Conservation (phyloP, 2,113 vertebrate genomes). For the Centrocercus urophasianus region DNA sequence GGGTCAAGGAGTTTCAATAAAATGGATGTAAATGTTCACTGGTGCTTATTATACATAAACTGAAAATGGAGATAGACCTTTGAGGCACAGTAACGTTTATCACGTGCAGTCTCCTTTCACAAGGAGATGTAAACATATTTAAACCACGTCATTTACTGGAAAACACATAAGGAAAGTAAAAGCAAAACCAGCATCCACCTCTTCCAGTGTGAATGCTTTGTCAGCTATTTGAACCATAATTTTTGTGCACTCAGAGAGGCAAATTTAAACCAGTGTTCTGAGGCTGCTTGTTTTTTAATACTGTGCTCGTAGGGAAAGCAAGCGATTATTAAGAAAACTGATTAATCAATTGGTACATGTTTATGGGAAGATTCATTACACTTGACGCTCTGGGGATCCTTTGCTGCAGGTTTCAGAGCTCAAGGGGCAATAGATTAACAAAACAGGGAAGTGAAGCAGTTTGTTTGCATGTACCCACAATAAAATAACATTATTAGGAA, state of each 20-base stretch:
- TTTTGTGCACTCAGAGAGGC: neutral
- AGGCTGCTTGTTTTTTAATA: neutral
- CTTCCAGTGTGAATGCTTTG: neutral
- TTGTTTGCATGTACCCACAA: neutral
- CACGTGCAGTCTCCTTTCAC: neutral
- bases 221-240: neutral
- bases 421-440: neutral
- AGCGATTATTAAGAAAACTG: conserved; percentile 15
- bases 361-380: conserved; percentile 25
- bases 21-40: neutral
- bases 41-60: neutral
- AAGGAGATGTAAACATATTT: neutral
- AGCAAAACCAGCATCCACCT: neutral
- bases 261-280: neutral
- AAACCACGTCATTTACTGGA: neutral
- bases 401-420: neutral
- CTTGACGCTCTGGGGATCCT: neutral
- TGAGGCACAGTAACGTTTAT: neutral
- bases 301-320: neutral
- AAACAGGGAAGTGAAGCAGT: neutral
- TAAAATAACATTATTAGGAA: neutral
- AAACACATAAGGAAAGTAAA: neutral
- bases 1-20: neutral
- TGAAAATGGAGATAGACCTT: neutral
- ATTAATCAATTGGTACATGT: neutral